Evolutionary conservation across 1,140 invertebrate genomes (phyloP).

Genomic region (Drosophila tropicalis): DNA sequence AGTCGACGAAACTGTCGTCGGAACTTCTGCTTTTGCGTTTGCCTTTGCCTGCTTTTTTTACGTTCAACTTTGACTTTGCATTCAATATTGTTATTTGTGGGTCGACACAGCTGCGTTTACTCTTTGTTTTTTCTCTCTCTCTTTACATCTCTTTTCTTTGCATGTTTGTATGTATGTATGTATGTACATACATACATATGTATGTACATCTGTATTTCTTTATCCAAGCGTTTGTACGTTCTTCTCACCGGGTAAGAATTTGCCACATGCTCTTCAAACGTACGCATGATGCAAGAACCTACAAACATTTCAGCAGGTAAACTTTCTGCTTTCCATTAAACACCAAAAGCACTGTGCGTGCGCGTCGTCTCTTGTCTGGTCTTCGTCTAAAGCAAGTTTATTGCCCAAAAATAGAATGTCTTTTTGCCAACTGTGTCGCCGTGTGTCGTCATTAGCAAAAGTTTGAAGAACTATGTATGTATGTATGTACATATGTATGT

Average conservation of each 20-base stretch:
- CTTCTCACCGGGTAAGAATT: slow-evolving; percentile 25
- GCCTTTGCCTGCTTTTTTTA: slow-evolving; percentile 15
- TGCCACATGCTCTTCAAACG: slow-evolving; percentile 23
- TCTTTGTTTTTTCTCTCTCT: slow-evolving; percentile 25
- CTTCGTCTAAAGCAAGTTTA: slow-evolving; percentile 27
- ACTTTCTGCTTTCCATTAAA: slow-evolving; percentile 16
- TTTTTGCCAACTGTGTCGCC: slow-evolving; percentile 34
- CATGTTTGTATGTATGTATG: neutral
- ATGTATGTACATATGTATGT: too few relatives aligned
- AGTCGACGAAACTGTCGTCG: slow-evolving; percentile 22
- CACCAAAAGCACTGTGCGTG: neutral
- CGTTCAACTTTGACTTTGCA: slow-evolving; percentile 66
- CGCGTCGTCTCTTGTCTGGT: neutral
- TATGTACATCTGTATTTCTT: neutral
- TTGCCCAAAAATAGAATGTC: slow-evolving; percentile 32
- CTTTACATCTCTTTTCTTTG: slow-evolving; percentile 17
- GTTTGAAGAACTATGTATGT: slow-evolving; percentile 2
- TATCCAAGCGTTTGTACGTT: too few relatives aligned
- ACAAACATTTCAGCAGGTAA: slow-evolving; percentile 51
- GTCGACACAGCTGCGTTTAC: slow-evolving; percentile 34
- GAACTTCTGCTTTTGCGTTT: slow-evolving; percentile 16
- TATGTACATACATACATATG: neutral
- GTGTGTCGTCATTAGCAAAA: slow-evolving; percentile 14
- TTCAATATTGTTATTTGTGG: slow-evolving; percentile 34
- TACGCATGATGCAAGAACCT: slow-evolving; percentile 66